Base-by-base conservation (phyloP, 2,888 invertebrate genomes). In the Scrobipalpa atriplicella region DNA sequence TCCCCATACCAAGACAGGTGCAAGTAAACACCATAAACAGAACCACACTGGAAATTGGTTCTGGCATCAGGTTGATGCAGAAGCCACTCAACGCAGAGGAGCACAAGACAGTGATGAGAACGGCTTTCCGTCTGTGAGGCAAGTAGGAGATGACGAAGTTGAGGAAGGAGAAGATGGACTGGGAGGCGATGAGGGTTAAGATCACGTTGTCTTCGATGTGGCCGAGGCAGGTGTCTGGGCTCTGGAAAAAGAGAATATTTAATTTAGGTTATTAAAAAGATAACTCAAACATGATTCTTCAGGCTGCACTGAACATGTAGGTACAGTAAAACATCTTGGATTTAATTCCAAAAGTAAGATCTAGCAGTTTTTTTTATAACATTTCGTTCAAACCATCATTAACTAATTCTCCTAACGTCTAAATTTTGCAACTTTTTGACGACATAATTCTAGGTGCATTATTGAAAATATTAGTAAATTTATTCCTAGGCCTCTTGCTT, bases 101-200 rank as follows among this genome's bases (percentile, higher is more conserved):
- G 2, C 93, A 68, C 41, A 94, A 86, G 78, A 84, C 87, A 66
- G 84, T 77, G 74, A 94, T 81, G 18, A 94, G 79, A 0, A 94
- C 83, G 41, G 84, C 84, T 70, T 93, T 93, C 68, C 95, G 93
- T 89, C 70, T 93, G 78, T 80, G 93, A 80, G 77, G 95, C 84
- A 80, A 94, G 92, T 86, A 87, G 1, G 92, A 89, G 66, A 92
- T 85, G 1, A 94, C 72, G 62, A 95, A 81, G 79, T 95, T 96
- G 10, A 95, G 92, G 39, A 94, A 74, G 0, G 95, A 87, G 56
- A 64, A 64, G 9, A 56, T 21, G 0, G 88, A 83, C 8, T 96
- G 96, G 62, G 96, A 95, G 0, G 92, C 89, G n/a, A 95, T 89
- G 3, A 96, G 93, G 10, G 95, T 94, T 64, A 94, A 80, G 70